Evolutionary conservation across 92 coral and sea anemone species (phyloP), one percentile per base, ranked within the genome.

Genomic region (Micromussa lordhowensis): DNA sequence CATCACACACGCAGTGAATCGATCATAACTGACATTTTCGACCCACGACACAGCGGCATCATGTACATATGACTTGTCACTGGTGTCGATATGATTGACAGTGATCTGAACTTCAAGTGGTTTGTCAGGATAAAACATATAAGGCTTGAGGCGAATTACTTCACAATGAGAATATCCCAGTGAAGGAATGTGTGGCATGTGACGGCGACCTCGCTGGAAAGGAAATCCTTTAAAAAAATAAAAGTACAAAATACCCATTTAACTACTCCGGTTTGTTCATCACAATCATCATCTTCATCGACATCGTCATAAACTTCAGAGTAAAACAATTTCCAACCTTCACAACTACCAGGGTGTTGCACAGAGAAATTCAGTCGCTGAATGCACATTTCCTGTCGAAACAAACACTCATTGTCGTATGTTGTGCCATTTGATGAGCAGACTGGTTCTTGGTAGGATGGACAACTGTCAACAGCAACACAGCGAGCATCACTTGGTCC

Each of bases 1-100:
- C 68, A 61, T 61, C 68, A 61, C 68, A 61, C 68, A 61, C 29
- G 68, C 68, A 61, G 68, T 61, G 68, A 61, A 61, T 61, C 28
- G 68, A 21, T 61, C 68, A 24, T 61, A 61, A 24, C 24, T 4
- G 28, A 22, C 68, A 61, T 61, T 61, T 22, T 61, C 68, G 7
- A 61, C 68, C 68, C 68, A 61, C 10, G 29, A 21, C 5, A 61
- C 68, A 24, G 68, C 68, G 12, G 68, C 68, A 61, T 61, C 68
- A 22, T 61, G 68, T 1, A 61, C 68, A 22, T 61, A 61, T 21
- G 68, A 21, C 68, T 61, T 61, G 28, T 61, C 68, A 61, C 29
- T 61, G 28, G 28, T 61, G 12, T 61, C 68, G 5, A 61, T 61
- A 61, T 61, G 68, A 61, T 61, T 61, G 28, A 61, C 68, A 61